Evolutionary conservation across 2,797 vertebrate genomes (phyloP), one percentile per base, ranked within the genome.

Genomic region (Erethizon dorsatum): DNA sequence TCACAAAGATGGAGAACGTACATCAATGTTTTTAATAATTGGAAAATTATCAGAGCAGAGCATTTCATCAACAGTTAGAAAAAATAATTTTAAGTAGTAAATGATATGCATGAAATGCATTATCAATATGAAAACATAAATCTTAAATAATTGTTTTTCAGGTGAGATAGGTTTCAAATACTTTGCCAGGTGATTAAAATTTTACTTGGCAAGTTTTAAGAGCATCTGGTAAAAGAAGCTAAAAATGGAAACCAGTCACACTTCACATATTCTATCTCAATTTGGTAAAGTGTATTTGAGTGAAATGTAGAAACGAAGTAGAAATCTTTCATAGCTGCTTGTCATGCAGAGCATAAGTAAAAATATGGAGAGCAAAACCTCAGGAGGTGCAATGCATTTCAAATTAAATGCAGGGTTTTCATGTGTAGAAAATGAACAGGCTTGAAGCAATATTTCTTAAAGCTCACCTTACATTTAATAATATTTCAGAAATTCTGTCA

Each of bases 231-330:
- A 50, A 90, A 95, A 90, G 10, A 52, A 89, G 47, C 41, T 94
- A 83, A 93, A 96, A 95, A 88, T 94, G n/a, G 78, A 96, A 97
- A 88, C 18, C 28, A 95, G 82, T 85, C 50, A 86, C 4, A 95
- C 52, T 73, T 97, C 45, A 59, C 18, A 71, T 8, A 90, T 84
- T 92, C 78, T 75, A 2, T 94, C 84, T 96, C 59, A 67, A 80
- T 63, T 65, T 84, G 63, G 24, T 71, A 93, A 96, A 90, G 4
- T 67, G 1, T 12, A 63, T 69, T 86, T 89, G 85, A 94, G 57
- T 82, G 57, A 96, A 96, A 96, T 85, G 54, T 26, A 85, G 85
- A 91, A 95, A 89, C 73, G 61, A 96, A 91, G 12, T 54, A 65
- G 65, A 93, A 71, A 91, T 4, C 61, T 52, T 88, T 22, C 61